A percentile compares a stretch with the other conserved stretches of the same genome.
These are phyloP conservation scores for Pseudomyrmex flavicornis DNA, from an alignment of 1,140 invertebrate species.

Conservation along the genomic window DNA sequence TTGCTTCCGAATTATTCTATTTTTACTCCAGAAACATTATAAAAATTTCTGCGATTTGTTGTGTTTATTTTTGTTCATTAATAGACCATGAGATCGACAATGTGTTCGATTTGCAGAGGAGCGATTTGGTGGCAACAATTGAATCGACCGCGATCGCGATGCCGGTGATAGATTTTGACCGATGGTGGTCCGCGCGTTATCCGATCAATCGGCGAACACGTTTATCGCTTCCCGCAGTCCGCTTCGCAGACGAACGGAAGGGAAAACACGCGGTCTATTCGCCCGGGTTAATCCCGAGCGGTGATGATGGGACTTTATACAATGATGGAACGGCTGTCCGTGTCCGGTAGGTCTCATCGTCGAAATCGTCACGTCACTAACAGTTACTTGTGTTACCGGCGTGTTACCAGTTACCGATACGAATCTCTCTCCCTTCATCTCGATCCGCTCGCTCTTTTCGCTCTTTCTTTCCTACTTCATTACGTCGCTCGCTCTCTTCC, in stretches of 20 bases:
- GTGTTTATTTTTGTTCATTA: neutral
- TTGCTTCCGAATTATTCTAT: conserved; percentile 16
- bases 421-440: conserved; percentile 61
- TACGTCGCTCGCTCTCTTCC: conserved; percentile 37
- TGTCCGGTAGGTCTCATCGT: conserved; percentile 70
- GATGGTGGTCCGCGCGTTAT: conserved; percentile 31
- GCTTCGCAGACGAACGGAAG: conserved; percentile 36
- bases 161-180: conserved; percentile 36
- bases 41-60: too few species aligned
- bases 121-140: neutral
- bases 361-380: conserved; percentile 77
- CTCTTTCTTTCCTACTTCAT: conserved; percentile 31
- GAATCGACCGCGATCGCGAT: neutral
- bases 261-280: conserved; percentile 61
- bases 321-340: conserved; percentile 65
- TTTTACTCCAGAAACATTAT: neutral
- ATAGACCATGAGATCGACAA: neutral
- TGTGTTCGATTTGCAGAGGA: neutral
- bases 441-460: neutral
- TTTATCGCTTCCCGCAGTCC: conserved; percentile 55
- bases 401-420: conserved; percentile 75
- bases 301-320: conserved; percentile 71
- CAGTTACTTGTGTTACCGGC: conserved; percentile 75
- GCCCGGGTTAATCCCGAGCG: conserved; percentile 7
- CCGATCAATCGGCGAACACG: conserved; percentile 45